Evolutionary conservation across 2,797 vertebrate genomes (phyloP).

Genomic region (Gadopsis marmoratus): DNA sequence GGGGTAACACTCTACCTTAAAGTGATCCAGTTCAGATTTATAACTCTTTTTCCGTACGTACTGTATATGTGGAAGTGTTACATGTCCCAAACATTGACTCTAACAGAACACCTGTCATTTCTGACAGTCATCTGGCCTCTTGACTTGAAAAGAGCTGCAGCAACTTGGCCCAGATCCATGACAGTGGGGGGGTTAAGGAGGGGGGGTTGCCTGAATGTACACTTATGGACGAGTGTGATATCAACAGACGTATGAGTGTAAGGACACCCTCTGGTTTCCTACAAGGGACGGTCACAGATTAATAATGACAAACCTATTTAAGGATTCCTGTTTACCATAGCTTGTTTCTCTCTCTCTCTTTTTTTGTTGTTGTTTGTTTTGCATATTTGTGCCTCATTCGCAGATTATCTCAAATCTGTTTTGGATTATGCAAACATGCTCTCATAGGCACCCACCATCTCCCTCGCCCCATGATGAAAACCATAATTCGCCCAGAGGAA

Average conservation of each 20-base stretch:
- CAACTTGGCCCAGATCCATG: slow-evolving; percentile 51
- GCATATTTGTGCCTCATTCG: slow-evolving; percentile 72
- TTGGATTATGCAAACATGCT: slow-evolving; percentile 81
- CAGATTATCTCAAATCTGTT: slow-evolving; percentile 85
- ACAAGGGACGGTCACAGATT: slow-evolving; percentile 56
- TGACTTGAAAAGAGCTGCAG: slow-evolving; percentile 72
- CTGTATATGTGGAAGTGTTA: not conserved
- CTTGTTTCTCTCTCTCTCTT: slow-evolving; percentile 69
- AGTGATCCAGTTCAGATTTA: slow-evolving; percentile 21
- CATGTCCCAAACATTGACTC: slow-evolving; percentile 19
- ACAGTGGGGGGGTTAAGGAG: not conserved
- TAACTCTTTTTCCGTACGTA: not conserved
- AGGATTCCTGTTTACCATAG: slow-evolving; percentile 67
- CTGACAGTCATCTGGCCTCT: slow-evolving; percentile 42
- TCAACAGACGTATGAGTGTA: slow-evolving; percentile 39
- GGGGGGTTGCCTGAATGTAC: slow-evolving; percentile 45
- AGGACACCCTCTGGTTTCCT: slow-evolving; percentile 45
- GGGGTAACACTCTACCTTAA: not conserved
- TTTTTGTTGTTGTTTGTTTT: slow-evolving; percentile 27
- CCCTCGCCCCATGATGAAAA: slow-evolving; percentile 66
- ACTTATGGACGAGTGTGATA: slow-evolving; percentile 59
- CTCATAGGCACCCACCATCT: slow-evolving; percentile 26
- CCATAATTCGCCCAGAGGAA: slow-evolving; percentile 74
- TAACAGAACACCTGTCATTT: slow-evolving; percentile 25
- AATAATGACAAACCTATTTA: slow-evolving; percentile 69